Evolutionary conservation across 2,888 invertebrate genomes (phyloP).

Genomic region (Miltochrista miniata): DNA sequence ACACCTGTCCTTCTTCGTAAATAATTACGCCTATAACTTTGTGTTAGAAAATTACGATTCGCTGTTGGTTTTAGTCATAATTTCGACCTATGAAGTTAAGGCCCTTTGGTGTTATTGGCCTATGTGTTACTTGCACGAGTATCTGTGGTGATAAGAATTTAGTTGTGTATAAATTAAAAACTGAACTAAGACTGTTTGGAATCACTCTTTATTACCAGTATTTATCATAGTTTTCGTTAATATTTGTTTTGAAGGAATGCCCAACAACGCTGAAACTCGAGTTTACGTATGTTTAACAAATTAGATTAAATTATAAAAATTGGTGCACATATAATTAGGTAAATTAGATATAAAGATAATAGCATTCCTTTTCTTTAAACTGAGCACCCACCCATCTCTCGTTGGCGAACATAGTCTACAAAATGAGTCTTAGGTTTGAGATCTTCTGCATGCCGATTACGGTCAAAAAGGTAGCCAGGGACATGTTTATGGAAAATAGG

Average conservation of each 20-base stretch:
- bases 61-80: no score
- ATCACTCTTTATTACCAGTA: no score
- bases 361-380: conserved; percentile 74
- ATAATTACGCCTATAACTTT: background rate
- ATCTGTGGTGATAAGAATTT: no score
- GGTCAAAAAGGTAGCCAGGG: conserved; percentile 75
- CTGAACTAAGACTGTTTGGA: no score
- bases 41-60: background rate
- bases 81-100: no score
- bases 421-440: conserved; percentile 78
- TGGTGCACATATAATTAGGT: conserved; percentile 18
- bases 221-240: no score
- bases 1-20: no score
- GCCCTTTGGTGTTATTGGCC: no score
- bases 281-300: background rate
- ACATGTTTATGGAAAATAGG: conserved; percentile 77
- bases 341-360: conserved; percentile 47
- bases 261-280: background rate
- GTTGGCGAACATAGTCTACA: conserved; percentile 80
- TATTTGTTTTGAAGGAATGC: background rate
- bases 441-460: conserved; percentile 75
- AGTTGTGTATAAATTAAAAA: no score
- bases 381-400: conserved; percentile 83
- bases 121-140: no score
- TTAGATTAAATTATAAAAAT: background rate